Conservation (phyloP, 1,140 invertebrate species). For the Diabrotica undecimpunctata region DNA sequence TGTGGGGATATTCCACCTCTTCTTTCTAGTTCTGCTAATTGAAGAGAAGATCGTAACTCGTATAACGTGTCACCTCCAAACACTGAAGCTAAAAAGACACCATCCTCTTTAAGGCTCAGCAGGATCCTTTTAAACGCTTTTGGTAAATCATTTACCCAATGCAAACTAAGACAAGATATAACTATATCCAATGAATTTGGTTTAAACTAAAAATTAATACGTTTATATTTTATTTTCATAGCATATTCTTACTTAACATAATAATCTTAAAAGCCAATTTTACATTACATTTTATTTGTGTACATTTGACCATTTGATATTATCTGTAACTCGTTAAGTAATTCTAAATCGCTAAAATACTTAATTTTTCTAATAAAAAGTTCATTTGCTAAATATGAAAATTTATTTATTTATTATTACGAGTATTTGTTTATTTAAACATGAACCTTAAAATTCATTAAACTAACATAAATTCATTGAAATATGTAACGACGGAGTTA, state of each 20-base stretch:
- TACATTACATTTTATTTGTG: no score
- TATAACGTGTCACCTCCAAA: slow-evolving; percentile 97
- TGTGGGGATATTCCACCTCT: slow-evolving; percentile 89
- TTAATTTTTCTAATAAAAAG: no score
- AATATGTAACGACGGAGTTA: no score
- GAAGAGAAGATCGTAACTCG: slow-evolving; percentile 86
- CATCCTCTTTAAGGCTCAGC: slow-evolving; percentile 79
- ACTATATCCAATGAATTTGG: slow-evolving; percentile 84
- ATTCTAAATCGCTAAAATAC: no score
- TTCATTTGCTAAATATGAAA: no score
- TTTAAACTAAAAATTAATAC: slow-evolving; percentile 63
- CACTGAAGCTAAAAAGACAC: slow-evolving; percentile 87
- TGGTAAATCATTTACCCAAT: slow-evolving; percentile 98
- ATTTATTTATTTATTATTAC: no score
- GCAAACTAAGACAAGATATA: slow-evolving; percentile 75
- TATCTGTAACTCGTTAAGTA: no score
- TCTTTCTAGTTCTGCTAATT: slow-evolving; percentile 90
- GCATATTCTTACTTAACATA: neutral
- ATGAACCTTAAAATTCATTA: no score
- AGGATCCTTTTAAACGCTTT: slow-evolving; percentile 74
- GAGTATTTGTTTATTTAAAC: no score
- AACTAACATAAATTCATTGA: no score
- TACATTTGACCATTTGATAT: no score
- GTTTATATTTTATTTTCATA: neutral
- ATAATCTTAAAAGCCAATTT: neutral